Percentiles rank a stretch among this genome's conserved stretches.
Conservation (phyloP, 2,113 vertebrate species). For the Amblyornis subalaris region DNA sequence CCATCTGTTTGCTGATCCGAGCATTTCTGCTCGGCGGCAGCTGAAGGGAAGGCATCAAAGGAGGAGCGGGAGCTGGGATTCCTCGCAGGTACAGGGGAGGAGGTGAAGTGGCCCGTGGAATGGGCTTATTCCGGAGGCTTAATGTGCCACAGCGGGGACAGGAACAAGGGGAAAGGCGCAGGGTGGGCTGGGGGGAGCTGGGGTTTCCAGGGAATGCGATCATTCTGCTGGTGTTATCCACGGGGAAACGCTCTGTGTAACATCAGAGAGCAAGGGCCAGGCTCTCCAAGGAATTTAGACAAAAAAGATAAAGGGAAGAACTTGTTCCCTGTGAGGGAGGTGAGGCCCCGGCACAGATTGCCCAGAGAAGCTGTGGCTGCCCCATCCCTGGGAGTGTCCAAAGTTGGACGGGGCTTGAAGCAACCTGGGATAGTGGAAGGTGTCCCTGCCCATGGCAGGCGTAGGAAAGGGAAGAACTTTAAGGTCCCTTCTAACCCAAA, state of each 20-base stretch:
- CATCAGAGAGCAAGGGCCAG: background rate
- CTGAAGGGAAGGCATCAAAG: slow-evolving; percentile 73
- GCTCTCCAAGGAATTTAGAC: background rate
- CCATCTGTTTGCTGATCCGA: slow-evolving; percentile 83
- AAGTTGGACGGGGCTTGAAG: background rate
- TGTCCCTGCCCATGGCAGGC: too few species aligned
- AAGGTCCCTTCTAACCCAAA: too few species aligned
- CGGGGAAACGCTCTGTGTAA: too few species aligned
- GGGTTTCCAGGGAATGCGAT: background rate
- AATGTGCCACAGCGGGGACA: background rate
- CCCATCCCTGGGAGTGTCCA: background rate
- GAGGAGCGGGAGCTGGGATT: slow-evolving; percentile 43
- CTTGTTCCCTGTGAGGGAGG: accelerated
- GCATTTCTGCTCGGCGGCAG: slow-evolving; percentile 69
- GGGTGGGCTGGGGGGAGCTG: background rate
- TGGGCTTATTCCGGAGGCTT: background rate
- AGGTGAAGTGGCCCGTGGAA: background rate
- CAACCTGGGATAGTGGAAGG: background rate
- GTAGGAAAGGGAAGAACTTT: too few species aligned
- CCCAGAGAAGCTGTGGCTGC: background rate
- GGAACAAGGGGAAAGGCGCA: background rate
- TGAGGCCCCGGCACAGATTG: background rate
- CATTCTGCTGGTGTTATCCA: background rate
- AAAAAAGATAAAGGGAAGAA: background rate
- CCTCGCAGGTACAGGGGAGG: slow-evolving; percentile 53